phyloP scores from a whole-genome alignment of 2,113 vertebrate genomes.

The Butorides virescens region DNA sequence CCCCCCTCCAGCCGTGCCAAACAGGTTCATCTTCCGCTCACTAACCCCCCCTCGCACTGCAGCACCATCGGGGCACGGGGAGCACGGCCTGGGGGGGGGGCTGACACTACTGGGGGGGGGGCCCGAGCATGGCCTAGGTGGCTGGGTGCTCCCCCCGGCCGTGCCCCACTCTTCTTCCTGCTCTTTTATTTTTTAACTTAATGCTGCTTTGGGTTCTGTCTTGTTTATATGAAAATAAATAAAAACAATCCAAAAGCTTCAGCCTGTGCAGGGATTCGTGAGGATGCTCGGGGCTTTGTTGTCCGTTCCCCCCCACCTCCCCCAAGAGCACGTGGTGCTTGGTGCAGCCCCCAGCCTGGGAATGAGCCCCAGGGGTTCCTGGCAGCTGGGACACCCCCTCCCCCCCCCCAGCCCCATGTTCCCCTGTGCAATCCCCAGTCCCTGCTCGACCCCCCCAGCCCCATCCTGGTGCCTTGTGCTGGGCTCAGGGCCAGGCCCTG shows the following conservation, averaged over 20 bases:
- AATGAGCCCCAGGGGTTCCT: no score
- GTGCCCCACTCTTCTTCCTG: neutral
- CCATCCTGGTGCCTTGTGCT: no score
- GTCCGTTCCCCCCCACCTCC: no score
- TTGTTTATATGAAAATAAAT: slow-evolving; percentile 76
- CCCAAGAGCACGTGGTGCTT: neutral
- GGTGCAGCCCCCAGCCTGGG: neutral
- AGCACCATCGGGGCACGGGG: neutral
- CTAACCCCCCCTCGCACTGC: neutral
- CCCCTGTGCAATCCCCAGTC: no score
- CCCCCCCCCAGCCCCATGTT: no score
- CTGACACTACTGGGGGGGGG: neutral
- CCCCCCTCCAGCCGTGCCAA: neutral
- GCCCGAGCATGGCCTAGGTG: neutral
- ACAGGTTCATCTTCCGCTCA: neutral
- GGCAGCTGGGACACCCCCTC: no score
- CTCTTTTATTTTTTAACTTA: slow-evolving; percentile 66
- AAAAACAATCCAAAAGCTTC: slow-evolving; percentile 59
- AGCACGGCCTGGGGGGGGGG: neutral
- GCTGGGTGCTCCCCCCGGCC: neutral
- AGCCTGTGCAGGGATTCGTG: neutral
- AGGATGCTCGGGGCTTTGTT: neutral
- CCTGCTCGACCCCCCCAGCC: no score
- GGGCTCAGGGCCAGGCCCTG: no score
- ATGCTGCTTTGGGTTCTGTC: slow-evolving; percentile 75